Percentiles rank a stretch among this genome's conserved stretches.
Conservation (phyloP, 1,140 invertebrate species). For the Pogonomyrmex barbatus region DNA sequence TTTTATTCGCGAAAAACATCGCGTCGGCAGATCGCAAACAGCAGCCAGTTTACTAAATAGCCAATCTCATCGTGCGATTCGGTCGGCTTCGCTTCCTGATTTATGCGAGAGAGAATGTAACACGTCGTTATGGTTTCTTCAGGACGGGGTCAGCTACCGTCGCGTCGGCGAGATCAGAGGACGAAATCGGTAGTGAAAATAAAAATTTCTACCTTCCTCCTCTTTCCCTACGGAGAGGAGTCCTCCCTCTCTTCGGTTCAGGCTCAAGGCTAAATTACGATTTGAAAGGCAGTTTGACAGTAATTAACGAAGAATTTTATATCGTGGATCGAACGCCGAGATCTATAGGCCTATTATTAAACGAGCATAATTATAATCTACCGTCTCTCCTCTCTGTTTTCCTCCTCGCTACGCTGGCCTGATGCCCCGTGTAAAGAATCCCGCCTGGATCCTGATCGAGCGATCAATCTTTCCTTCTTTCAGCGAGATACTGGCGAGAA, state of each 20-base stretch:
- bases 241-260: neutral
- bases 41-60: slow-evolving; percentile 48
- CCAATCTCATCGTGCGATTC: slow-evolving; percentile 34
- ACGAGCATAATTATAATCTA: slow-evolving; percentile 71
- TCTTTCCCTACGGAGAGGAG: neutral
- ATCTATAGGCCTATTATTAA: slow-evolving; percentile 75
- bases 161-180: slow-evolving; percentile 76
- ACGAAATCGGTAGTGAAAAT: slow-evolving; percentile 70
- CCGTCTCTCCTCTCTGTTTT: slow-evolving; percentile 30
- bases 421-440: slow-evolving; percentile 40
- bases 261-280: slow-evolving; percentile 73
- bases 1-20: neutral
- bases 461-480: slow-evolving; percentile 31
- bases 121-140: slow-evolving; percentile 71
- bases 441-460: slow-evolving; percentile 38
- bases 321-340: slow-evolving; percentile 60
- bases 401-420: slow-evolving; percentile 11
- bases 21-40: neutral
- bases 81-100: slow-evolving; percentile 54
- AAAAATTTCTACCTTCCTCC: slow-evolving; percentile 64
- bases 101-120: slow-evolving; percentile 62
- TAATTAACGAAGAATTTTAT: slow-evolving; percentile 77
- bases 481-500: neutral
- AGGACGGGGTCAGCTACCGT: slow-evolving; percentile 71
- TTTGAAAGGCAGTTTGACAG: slow-evolving; percentile 74